Evolutionary conservation across 2,113 vertebrate species (phyloP), one percentile per base, ranked within the genome.

Genomic region (Anas platyrhynchos): DNA sequence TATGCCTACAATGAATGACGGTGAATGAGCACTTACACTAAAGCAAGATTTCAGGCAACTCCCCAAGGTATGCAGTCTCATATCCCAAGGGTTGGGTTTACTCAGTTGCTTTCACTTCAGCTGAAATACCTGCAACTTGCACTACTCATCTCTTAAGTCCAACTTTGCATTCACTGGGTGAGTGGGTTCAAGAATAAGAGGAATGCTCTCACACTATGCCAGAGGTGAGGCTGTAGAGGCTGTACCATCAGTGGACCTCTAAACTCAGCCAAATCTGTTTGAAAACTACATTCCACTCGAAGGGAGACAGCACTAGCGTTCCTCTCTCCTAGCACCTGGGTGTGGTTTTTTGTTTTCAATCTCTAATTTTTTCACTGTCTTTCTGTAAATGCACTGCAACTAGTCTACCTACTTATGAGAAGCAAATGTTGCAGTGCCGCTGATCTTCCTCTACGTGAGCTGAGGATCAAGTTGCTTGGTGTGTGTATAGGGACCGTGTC

Each of bases 241-340:
- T 65, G 21, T 67, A 32, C 17, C 23, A 67, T 21, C 0, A 0
- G 55, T 13, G 22, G 16, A 6, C 11, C 34, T 56, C 38, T 13
- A 15, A 56, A 29, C 22, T 66, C 29, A 66, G 54, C 59, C 62
- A 2, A 31, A 15, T 32, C 29, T 29, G 18, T 27, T 7, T 31
- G 62, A 41, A 44, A 73, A 44, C 5, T 20, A 6, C 25, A 32
- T 8, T 68, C 2, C 34, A 11, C 38, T 55, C 38, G 31, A 55
- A 43, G 3, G 63, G 65, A 76, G 48, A 76, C 84, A 88, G 58
- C 63, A 2, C 44, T 69, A 59, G 7, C 16, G 29, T 38, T 54
- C 13, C n/a, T 63, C n/a, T 32, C 46, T 32, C 13, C 52, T 58
- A 36, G 77, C 46, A 54, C 38, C 34, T 3, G 16, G 11, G 13